Conservation (phyloP, 2,113 vertebrate genomes). For the Corythornis madagascariensis region DNA sequence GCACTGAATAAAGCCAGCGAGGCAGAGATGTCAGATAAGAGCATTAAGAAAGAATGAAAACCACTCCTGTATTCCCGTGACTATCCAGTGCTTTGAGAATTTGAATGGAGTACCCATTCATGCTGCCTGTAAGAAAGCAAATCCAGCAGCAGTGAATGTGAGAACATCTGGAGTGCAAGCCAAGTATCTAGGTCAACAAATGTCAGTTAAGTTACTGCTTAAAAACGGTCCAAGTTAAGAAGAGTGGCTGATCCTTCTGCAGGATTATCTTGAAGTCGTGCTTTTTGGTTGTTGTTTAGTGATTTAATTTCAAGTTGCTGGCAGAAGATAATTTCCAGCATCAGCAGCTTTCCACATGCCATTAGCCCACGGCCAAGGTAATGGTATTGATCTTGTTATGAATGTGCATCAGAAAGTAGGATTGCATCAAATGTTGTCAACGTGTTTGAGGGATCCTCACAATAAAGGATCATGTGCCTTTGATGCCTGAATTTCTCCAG, state of each 20-base stretch:
- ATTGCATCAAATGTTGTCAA: not conserved
- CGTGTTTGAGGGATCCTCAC: not conserved
- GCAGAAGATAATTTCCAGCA: conserved; percentile 9
- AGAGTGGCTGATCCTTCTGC: not conserved
- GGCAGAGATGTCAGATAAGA: not conserved
- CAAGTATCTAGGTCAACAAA: conserved; percentile 36
- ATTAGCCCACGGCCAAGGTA: not conserved
- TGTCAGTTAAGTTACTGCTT: not conserved
- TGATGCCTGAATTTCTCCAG: not conserved
- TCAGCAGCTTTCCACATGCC: not conserved
- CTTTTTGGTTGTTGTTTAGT: not conserved
- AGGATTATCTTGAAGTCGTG: not conserved
- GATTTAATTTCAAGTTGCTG: conserved; percentile 14
- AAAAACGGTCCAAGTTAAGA: not conserved
- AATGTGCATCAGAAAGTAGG: not conserved
- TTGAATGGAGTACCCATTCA: not conserved
- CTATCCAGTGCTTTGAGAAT: not conserved
- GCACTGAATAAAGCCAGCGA: not conserved
- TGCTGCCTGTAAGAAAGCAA: conserved; percentile 14
- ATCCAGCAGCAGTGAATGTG: conserved; percentile 14
- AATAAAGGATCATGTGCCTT: not conserved
- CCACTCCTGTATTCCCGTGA: not conserved
- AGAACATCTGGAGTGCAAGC: conserved; percentile 39
- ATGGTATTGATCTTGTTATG: not conserved
- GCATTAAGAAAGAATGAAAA: not conserved